These are phyloP conservation scores for Potamilus streckersoni DNA, from an alignment of 1,140 invertebrate genomes.

Conservation along the genomic window DNA sequence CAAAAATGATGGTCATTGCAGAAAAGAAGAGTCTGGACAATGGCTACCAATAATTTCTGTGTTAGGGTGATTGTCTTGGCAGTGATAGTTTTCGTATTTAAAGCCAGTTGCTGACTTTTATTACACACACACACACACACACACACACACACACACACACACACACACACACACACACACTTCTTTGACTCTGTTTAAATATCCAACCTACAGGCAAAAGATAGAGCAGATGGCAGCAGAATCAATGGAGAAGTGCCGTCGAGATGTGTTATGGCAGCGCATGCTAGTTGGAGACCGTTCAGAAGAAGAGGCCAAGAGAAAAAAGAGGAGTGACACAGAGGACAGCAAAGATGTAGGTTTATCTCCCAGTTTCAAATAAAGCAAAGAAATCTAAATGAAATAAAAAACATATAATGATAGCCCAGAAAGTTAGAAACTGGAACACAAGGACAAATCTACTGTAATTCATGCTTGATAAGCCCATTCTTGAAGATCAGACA, in stretches of 20 bases:
- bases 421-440: no score
- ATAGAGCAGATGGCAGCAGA: constrained; percentile 76
- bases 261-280: constrained; percentile 81
- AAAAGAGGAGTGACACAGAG: constrained; percentile 47
- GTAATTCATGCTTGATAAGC: background rate
- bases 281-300: constrained; percentile 69
- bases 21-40: no score
- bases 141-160: background rate
- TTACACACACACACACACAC: background rate
- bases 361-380: background rate
- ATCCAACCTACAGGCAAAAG: constrained; percentile 60
- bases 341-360: constrained; percentile 40
- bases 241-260: constrained; percentile 78
- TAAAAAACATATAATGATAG: no score
- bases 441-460: no score
- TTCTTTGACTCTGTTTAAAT: constrained; percentile 1
- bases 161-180: background rate
- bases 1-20: no score
- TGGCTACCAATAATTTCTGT: background rate
- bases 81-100: background rate
- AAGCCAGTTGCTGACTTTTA: background rate
- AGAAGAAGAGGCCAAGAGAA: constrained; percentile 47
- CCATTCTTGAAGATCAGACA: background rate
- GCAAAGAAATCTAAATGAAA: no score
- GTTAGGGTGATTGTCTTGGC: background rate